Base-by-base conservation (phyloP, 2,797 vertebrate genomes). In the Schizopygopsis pylzovi region DNA sequence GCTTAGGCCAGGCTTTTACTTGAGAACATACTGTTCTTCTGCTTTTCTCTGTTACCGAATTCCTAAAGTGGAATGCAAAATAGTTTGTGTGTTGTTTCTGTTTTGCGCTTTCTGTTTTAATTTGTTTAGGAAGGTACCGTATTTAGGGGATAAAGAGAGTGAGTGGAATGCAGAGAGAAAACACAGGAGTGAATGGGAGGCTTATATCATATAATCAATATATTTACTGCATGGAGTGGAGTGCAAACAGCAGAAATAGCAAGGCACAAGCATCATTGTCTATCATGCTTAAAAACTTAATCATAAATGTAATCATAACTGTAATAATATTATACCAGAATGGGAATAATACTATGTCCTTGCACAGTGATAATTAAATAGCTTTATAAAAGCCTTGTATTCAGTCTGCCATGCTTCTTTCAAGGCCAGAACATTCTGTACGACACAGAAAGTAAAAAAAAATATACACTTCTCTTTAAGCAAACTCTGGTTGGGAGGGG, bases 401-500 rank as follows among this genome's bases (percentile, higher is more conserved):
- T 56, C 2, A 33, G 37, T 71, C 18, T 71, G 10, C 12, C 33
- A 12, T 43, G 37, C 16, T 76, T 8, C 37, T 86, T 68, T 61
- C 65, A 71, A 71, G 63, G 41, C 28, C 81, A 78, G 80, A 86
- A 86, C 73, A 71, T 83, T 83, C 33, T 86, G 80, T 86, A 25
- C 85, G 33, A 70, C 10, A 78, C 6, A 20, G 33, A 39, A 65
- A 85, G 52, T 43, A 4, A 61, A 47, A 65, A 63, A 43, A 82
- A 56, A 81, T 1, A 67, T 0, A 41, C 25, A 63, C 20, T 61
- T 81, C 75, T 61, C n/a, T 45, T 41, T n/a, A 13, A 28, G 12
- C 47, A n/a, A 43, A 56, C 28, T 56, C 56, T 39, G 33, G n/a
- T 12, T 10, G 61, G 56, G 56, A 52, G 68, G 84, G 37, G 18